phyloP scores from a whole-genome alignment of 2,113 vertebrate species.

The Odontesthes bonariensis region DNA sequence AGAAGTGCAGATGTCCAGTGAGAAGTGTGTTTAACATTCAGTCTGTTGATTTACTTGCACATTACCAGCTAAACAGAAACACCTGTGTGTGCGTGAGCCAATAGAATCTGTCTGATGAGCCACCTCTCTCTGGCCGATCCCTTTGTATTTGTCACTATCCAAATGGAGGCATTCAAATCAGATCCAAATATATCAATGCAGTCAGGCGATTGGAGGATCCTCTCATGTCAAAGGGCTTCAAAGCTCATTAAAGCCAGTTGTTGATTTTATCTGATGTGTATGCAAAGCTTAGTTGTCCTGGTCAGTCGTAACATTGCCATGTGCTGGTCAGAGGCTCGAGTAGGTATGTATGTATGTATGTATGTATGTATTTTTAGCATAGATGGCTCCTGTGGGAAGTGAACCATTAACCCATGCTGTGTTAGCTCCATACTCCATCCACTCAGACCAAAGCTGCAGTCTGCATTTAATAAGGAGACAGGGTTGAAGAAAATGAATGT shows the following conservation, averaged over 20 bases:
- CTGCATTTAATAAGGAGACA: background rate
- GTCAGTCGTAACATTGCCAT: constrained; percentile 16
- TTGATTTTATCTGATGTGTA: constrained; percentile 34
- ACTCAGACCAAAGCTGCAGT: constrained; percentile 8
- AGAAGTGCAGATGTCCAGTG: constrained; percentile 57
- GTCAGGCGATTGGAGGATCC: background rate
- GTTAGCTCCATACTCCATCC: constrained; percentile 7
- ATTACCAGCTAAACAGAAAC: constrained; percentile 10
- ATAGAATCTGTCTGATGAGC: constrained; percentile 8
- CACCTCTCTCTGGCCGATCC: constrained; percentile 13
- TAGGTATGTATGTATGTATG: too few species aligned
- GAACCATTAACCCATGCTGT: constrained; percentile 50
- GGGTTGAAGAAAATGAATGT: background rate
- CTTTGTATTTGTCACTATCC: constrained; percentile 8
- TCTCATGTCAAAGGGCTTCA: constrained; percentile 10
- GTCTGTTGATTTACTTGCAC: constrained; percentile 19
- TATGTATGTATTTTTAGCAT: constrained; percentile 64
- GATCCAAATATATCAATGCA: constrained; percentile 34
- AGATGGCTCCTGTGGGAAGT: constrained; percentile 44
- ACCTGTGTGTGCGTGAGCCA: background rate
- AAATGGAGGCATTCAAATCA: constrained; percentile 40
- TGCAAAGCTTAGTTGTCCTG: constrained; percentile 40
- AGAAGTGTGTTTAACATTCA: constrained; percentile 48
- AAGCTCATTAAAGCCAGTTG: constrained; percentile 12
- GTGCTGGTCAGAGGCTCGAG: constrained; percentile 40